phyloP scores from a whole-genome alignment of 2,797 vertebrate species.

The Spondyliosoma cantharus region DNA sequence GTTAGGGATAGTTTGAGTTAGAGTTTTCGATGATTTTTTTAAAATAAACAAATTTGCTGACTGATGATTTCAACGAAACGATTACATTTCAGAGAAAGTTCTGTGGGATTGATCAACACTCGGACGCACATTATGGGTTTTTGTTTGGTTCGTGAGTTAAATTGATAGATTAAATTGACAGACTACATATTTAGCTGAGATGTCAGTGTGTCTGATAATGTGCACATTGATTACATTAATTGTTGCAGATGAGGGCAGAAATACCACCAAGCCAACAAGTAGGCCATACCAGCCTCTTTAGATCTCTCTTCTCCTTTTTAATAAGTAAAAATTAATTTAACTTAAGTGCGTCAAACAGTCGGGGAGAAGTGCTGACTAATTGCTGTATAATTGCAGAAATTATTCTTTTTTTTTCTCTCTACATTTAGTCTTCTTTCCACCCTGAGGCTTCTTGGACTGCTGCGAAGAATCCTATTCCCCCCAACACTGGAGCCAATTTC shows the following conservation, averaged over 20 bases:
- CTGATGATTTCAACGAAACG: too few relatives aligned
- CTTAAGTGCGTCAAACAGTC: constrained; percentile 12
- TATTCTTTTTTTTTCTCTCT: constrained; percentile 4
- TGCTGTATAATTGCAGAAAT: constrained; percentile 58
- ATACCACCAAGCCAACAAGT: not conserved
- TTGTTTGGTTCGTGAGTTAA: not conserved
- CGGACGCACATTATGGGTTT: too few relatives aligned
- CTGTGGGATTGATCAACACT: not conserved
- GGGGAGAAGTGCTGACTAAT: constrained; percentile 47
- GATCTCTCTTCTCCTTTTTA: constrained; percentile 2
- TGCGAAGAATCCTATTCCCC: constrained; percentile 21
- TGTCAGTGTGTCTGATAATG: not conserved
- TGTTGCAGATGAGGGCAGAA: constrained; percentile 8
- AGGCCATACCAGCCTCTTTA: not conserved
- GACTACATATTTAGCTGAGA: not conserved
- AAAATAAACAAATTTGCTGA: too few relatives aligned
- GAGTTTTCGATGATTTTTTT: too few relatives aligned
- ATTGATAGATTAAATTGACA: not conserved
- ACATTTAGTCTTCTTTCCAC: constrained; percentile 40
- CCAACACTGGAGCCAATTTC: constrained; percentile 57
- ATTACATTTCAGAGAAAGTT: not conserved
- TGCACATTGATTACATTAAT: not conserved
- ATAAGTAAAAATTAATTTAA: constrained; percentile 37
- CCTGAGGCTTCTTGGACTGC: constrained; percentile 40
- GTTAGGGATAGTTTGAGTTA: too few relatives aligned